Percentiles rank a stretch among this genome's conserved stretches.
Conservation (phyloP, 1,140 invertebrate species). For the Drosophila pruinosa region DNA sequence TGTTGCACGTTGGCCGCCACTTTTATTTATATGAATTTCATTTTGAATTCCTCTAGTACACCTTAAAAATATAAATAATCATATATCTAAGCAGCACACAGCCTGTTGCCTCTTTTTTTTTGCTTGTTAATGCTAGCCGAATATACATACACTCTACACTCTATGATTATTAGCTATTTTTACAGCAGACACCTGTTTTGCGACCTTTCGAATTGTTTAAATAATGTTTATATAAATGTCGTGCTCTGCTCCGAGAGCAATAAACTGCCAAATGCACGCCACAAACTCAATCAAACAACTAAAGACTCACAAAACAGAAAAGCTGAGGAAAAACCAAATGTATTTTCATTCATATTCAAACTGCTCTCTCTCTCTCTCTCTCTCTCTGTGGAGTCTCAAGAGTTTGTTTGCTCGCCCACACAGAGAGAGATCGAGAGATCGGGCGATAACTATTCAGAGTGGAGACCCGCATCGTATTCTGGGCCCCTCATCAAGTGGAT, state of each 20-base stretch:
- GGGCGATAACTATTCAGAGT: constrained; percentile 16
- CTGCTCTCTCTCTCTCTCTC: background rate
- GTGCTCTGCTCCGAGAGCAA: constrained; percentile 33
- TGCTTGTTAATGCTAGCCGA: constrained; percentile 19
- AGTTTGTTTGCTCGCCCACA: constrained; percentile 30
- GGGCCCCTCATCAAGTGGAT: constrained; percentile 17
- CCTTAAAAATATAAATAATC: constrained; percentile 23
- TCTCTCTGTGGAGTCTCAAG: constrained; percentile 22
- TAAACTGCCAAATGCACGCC: constrained; percentile 74
- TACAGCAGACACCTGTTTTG: constrained; percentile 72
- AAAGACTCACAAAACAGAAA: constrained; percentile 49
- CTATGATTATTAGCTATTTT: constrained; percentile 57
- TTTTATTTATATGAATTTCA: constrained; percentile 43
- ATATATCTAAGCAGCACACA: background rate
- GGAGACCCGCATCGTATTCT: constrained; percentile 4
- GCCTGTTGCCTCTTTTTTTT: constrained; percentile 18
- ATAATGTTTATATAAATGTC: constrained; percentile 38
- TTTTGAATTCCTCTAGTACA: constrained; percentile 44
- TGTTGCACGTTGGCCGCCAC: constrained; percentile 33
- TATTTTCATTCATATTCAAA: constrained; percentile 42
- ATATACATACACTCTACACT: constrained; percentile 16
- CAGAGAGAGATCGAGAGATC: constrained; percentile 28
- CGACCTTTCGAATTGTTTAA: constrained; percentile 9
- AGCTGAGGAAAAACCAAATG: constrained; percentile 23
- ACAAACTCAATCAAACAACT: constrained; percentile 58